Conservation (phyloP, 1,140 invertebrate species). For the Drosophila chauvacae region DNA sequence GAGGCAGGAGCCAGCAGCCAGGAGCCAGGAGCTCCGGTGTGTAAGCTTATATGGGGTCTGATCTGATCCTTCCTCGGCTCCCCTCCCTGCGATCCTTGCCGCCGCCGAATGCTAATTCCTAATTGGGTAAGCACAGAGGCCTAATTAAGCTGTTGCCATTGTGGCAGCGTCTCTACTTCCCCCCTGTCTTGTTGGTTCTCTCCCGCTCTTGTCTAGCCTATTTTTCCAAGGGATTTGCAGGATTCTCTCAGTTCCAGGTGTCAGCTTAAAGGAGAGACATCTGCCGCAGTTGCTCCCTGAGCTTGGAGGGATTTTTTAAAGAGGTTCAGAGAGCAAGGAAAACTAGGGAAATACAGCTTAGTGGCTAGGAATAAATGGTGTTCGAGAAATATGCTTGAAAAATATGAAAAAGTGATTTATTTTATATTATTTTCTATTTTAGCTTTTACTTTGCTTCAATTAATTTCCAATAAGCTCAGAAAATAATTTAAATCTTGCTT, state of each 20-base stretch:
- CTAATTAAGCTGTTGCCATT: constrained; percentile 63
- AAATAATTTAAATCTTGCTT: no score
- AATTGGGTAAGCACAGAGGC: constrained; percentile 46
- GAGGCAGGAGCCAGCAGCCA: constrained; percentile 12
- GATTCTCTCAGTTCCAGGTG: constrained; percentile 14
- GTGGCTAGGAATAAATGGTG: not conserved
- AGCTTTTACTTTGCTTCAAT: not conserved
- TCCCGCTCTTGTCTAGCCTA: constrained; percentile 15
- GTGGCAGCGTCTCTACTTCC: not conserved
- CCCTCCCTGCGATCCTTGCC: not conserved
- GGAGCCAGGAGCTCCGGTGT: constrained; percentile 17
- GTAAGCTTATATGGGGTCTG: constrained; percentile 49
- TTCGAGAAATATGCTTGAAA: not conserved
- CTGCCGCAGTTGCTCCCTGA: constrained; percentile 9
- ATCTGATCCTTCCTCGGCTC: constrained; percentile 15
- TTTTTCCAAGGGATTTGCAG: not conserved
- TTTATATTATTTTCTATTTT: not conserved
- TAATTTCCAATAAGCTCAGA: not conserved
- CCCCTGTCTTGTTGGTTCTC: no score
- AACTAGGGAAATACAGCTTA: not conserved
- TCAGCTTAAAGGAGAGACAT: constrained; percentile 4
- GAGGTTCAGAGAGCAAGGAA: not conserved
- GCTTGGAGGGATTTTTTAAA: not conserved
- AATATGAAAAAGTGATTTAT: not conserved
- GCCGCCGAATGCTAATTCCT: constrained; percentile 43